Base-by-base conservation (phyloP, 2,113 vertebrate genomes). In the Misgurnus anguillicaudatus region DNA sequence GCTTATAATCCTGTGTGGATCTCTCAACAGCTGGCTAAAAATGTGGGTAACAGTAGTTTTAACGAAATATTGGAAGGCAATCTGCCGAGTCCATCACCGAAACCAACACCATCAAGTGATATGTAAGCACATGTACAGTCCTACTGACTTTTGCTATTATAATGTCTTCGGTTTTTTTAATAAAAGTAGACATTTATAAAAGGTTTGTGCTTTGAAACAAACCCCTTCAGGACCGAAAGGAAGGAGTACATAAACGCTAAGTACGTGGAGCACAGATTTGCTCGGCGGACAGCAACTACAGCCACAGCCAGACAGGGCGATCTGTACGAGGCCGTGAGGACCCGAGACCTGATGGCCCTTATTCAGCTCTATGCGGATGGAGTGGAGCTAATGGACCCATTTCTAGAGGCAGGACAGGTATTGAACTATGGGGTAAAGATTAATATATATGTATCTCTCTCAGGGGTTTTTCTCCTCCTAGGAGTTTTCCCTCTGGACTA, bases 201-300 rank as follows among this genome's bases (percentile, higher is more conserved):
- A 11, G n/a, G 8, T 4, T 17, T 47, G 45, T 31, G 11, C 31
- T 61, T 55, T 13, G 5, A 39, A 70, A 53, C 10, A 1, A 36
- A 17, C 16, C 14, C 6, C 10, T 55, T 36, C 72, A 96, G 95
- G 95, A 95, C 93, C 51, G 92, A 89, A 78, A 94, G 95, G 78
- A 95, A 96, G 91, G 95, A 95, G 85, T 96, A 93, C 87, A 96
- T 96, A 87, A 95, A 92, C 55, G 94, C 95, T 7, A 96, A 96
- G 75, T 96, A 96, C 5, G 92, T 96, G 62, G 95, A 96, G 83
- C 95, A 94, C 73, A 94, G 90, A 86, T 96, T 93, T 87, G 94
- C 92, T 5, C 92, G 92, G 79, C 94, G 93, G 89, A 93, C 93
- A 17, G 93, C 94, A 81, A 83, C 86, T 17, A 94, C 95, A 13